A percentile compares a stretch with the other conserved stretches of the same genome.
Evolutionary conservation across 2,888 invertebrate genomes (phyloP).

Genomic region (Trypoxylon attenuatum): DNA sequence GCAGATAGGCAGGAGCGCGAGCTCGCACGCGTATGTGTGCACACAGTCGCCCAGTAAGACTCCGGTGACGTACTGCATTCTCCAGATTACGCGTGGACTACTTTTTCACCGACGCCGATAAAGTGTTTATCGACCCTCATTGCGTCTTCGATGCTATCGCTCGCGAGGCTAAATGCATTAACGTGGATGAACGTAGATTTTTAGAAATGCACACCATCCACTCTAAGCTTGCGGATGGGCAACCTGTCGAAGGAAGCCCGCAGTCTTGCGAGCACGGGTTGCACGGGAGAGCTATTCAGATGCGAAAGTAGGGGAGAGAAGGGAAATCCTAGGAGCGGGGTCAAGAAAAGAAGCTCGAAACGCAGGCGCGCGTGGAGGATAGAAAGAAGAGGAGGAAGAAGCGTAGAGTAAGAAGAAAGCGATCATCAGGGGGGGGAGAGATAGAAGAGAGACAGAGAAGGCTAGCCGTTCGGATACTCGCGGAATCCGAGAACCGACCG

Average conservation of each 20-base stretch:
- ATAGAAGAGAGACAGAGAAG: not conserved
- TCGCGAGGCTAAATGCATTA: not conserved
- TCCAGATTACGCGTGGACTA: slow-evolving; percentile 54
- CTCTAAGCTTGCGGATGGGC: not conserved
- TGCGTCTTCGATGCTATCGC: slow-evolving; percentile 27
- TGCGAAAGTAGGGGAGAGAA: slow-evolving; percentile 11
- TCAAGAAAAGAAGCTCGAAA: not conserved
- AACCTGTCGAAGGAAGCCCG: not conserved
- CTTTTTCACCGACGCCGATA: slow-evolving; percentile 43
- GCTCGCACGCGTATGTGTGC: slow-evolving; percentile 6
- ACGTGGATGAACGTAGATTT: not conserved
- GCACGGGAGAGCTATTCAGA: slow-evolving; percentile 1
- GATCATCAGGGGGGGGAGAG: slow-evolving; percentile 37
- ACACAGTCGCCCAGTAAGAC: slow-evolving; percentile 3
- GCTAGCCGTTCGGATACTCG: not conserved
- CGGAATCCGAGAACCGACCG: slow-evolving; percentile 56
- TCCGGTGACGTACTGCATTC: slow-evolving; percentile 46
- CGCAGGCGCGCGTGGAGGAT: not conserved
- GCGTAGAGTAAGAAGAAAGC: slow-evolving; percentile 24
- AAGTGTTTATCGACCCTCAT: slow-evolving; percentile 29
- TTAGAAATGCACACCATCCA: too few species aligned
- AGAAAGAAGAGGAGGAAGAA: not conserved
- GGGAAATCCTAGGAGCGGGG: not conserved
- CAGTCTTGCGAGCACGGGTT: not conserved
- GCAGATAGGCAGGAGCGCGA: slow-evolving; percentile 33